Percentiles rank a stretch among this genome's conserved stretches.
Evolutionary conservation across 2,888 invertebrate species (phyloP).

Genomic region (Chrysolina oricalcia): DNA sequence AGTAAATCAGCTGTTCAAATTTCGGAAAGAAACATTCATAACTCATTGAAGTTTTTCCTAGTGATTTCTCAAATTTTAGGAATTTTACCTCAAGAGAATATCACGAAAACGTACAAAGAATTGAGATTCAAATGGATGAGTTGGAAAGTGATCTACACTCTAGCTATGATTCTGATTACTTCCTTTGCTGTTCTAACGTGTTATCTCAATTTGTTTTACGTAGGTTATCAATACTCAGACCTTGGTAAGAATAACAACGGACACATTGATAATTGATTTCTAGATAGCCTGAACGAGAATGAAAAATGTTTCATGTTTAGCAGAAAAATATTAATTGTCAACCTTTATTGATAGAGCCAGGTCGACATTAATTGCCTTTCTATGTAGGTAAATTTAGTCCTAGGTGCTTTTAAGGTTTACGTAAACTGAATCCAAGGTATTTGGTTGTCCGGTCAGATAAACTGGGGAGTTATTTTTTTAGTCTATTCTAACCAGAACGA

Average conservation of each 20-base stretch:
- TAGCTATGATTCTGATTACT: slow-evolving; percentile 40
- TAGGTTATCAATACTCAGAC: slow-evolving; percentile 46
- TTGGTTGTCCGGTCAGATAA: too few relatives aligned
- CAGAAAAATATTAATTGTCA: too few relatives aligned
- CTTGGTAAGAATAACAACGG: slow-evolving; percentile 44
- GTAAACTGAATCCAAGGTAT: too few relatives aligned
- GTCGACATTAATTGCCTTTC: too few relatives aligned
- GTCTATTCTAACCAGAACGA: too few relatives aligned
- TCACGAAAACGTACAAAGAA: slow-evolving; percentile 48
- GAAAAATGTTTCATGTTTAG: not conserved
- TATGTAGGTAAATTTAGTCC: too few relatives aligned
- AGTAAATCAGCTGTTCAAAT: not conserved
- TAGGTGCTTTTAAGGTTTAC: too few relatives aligned
- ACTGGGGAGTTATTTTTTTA: too few relatives aligned
- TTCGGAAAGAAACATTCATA: slow-evolving; percentile 34
- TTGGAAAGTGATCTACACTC: slow-evolving; percentile 45
- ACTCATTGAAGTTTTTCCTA: slow-evolving; percentile 44
- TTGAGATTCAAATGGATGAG: slow-evolving; percentile 52
- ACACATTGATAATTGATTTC: too few relatives aligned
- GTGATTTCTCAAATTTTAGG: slow-evolving; percentile 49
- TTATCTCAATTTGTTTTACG: slow-evolving; percentile 40
- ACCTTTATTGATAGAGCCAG: too few relatives aligned
- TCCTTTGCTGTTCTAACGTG: slow-evolving; percentile 39
- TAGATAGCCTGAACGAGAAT: too few relatives aligned
- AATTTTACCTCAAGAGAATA: slow-evolving; percentile 48